Evolutionary conservation across 2,113 vertebrate genomes (phyloP).

Genomic region (Cygnus atratus): DNA sequence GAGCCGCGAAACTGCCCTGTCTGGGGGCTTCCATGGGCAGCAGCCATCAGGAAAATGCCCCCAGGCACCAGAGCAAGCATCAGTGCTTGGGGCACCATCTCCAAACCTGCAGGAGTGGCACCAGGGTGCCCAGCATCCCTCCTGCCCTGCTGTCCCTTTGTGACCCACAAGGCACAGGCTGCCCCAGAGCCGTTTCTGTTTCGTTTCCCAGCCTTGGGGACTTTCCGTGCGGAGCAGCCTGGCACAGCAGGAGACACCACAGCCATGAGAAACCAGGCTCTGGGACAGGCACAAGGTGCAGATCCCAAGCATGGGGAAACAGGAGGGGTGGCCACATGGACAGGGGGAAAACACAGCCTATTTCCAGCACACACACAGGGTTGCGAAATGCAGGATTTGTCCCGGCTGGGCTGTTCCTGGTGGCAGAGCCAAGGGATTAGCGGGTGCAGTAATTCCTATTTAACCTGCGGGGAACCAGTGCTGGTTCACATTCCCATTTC

Average conservation of each 20-base stretch:
- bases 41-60: background rate
- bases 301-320: accelerated
- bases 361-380: background rate
- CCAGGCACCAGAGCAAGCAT: background rate
- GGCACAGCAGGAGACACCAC: background rate
- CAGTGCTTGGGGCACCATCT: background rate
- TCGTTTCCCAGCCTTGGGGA: accelerated
- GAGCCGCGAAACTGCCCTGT: background rate
- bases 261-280: background rate
- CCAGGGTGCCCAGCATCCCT: background rate
- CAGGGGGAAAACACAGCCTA: background rate
- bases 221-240: background rate
- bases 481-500: background rate
- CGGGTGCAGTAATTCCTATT: background rate
- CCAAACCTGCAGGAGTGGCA: background rate
- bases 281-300: accelerated
- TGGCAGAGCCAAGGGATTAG: background rate
- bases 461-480: background rate
- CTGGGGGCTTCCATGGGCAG: background rate
- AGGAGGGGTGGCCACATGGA: background rate
- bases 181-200: background rate
- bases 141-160: background rate
- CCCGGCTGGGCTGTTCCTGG: background rate
- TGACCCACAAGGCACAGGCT: background rate
- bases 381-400: background rate